Base-by-base conservation (phyloP, 2,888 invertebrate genomes). In the Julus scanicus region DNA sequence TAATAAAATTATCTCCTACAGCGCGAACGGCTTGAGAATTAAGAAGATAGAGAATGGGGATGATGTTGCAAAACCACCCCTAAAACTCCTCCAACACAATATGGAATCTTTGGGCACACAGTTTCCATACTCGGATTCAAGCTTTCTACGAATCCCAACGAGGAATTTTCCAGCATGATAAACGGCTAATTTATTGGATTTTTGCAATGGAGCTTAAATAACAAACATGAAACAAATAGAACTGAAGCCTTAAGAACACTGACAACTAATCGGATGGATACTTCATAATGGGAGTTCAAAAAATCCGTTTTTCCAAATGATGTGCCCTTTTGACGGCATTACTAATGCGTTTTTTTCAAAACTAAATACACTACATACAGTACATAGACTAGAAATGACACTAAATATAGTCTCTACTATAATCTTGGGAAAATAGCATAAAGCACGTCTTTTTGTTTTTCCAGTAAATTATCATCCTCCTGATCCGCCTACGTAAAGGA, bases 1-100 rank as follows among this genome's bases (percentile, higher is more conserved):
- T 85, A 85, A 85, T 85, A 85, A 85, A 85, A 85, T 85, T 85
- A 85, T 85, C 85, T 85, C 85, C 29, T 11, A 37, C 80, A 80
- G 80, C 37, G 80, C 80, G 37, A 80, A 44, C 48, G 85, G 20
- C 49, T 44, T 17, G 20, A 49, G 44, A 85, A 85, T 85, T 85
- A 85, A 85, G 85, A 85, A 80, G 80, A 80, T 80, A 80, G 80
- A 80, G 37, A 85, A 85, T 44, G 85, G 85, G 85, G 85, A 20
- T 71, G 49, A 2, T 11, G 29, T 6, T 44, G 85, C 40, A 17
- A 84, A 17, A 39, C 85, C n/a, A 44, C 85, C 85, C 44, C 11
- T n/a, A 63, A 37, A 37, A 3, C 5, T 44, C 85, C 44, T 17
- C 44, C 85, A 85, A 44, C 44, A 49, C 83, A 48, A n/a, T 13